phyloP scores from a whole-genome alignment of 2,797 vertebrate species.

The Sebastes steindachneri region DNA sequence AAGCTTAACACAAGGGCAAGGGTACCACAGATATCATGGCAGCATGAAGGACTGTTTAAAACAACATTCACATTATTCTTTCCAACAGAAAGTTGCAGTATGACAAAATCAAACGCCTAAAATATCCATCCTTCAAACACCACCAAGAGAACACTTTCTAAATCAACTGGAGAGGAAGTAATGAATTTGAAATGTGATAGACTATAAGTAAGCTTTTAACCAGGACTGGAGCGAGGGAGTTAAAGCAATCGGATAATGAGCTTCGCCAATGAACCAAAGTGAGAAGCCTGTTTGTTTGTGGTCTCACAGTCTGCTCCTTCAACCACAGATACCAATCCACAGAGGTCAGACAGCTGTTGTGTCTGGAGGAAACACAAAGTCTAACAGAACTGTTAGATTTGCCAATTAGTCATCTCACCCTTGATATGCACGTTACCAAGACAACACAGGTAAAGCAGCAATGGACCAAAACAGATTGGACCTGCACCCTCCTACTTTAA shows the following conservation, averaged over 20 bases:
- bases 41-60: background rate
- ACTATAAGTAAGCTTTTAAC: background rate
- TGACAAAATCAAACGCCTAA: background rate
- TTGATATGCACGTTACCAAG: background rate
- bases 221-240: background rate
- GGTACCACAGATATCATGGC: background rate
- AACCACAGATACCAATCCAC: background rate
- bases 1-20: constrained; percentile 14
- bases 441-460: background rate
- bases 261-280: background rate
- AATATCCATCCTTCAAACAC: background rate
- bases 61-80: background rate
- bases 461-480: background rate
- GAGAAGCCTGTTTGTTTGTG: background rate
- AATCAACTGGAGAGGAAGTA: background rate
- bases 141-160: background rate
- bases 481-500: too few species aligned
- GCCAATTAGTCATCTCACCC: background rate
- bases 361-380: background rate
- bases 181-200: background rate
- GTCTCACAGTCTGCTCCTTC: background rate
- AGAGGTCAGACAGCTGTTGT: background rate
- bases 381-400: background rate
- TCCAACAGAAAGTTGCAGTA: background rate
- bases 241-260: constrained; percentile 11